Evolutionary conservation across 2,888 invertebrate genomes (phyloP), one percentile per base, ranked within the genome.

Genomic region (Drosophila maculinotata): DNA sequence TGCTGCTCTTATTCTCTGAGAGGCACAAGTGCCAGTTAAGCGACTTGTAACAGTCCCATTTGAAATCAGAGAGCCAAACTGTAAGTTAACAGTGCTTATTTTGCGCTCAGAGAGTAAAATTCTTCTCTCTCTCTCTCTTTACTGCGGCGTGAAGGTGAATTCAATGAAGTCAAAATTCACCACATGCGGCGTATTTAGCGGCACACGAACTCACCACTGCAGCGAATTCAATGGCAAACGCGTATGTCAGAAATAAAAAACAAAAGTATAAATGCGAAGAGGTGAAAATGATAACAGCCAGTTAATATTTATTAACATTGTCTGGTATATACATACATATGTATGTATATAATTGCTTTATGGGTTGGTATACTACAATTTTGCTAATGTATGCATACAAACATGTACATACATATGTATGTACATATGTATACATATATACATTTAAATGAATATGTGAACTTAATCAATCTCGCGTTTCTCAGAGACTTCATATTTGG

Each of bases 1-100:
- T 75, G 73, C 71, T 76, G 60, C 53, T 57, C 48, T 70, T 76
- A 59, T 48, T 75, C 70, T 75, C 59, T 49, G 69, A 64, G 70
- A 54, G 42, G 31, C 36, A 65, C 38, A 49, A 75, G 48, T 60
- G 44, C 56, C 62, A 62, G 48, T 57, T 36, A 59, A 74, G 14
- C 48, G 42, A 44, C 56, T 38, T 31, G 52, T 69, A 68, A 75
- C 71, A 72, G 51, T n/a, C 10, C 6, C 42, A 69, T 69, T 74
- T 74, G 62, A 53, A 25, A 38, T n/a, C 38, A 28, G 52, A 62
- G 56, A 68, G 69, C 8, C 3, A 25, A 47, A 31, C 51, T 49
- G 41, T 41, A n/a, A 14, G n/a, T 38, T 49, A 66, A 45, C 65
- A 64, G 26, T 8, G 38, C 7, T 31, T 9, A 48, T 33, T 9